Conservation (phyloP, 2,888 invertebrate genomes). For the Drosophila vallismaia region DNA sequence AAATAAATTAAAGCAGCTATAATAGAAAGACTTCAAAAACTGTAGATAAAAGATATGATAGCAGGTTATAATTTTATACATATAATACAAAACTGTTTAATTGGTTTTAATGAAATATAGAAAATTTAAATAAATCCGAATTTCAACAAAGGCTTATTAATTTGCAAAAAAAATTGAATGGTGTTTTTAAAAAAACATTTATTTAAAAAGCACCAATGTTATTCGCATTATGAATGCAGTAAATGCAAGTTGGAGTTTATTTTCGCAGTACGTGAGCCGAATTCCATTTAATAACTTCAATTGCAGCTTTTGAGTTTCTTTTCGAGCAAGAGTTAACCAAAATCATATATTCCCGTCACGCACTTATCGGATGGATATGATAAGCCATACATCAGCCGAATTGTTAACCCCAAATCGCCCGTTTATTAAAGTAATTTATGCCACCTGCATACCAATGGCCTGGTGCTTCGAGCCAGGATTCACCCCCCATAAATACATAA, state of each 20-base stretch:
- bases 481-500: conserved; percentile 33
- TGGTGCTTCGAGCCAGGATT: background rate
- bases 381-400: conserved; percentile 36
- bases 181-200: background rate
- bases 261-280: background rate
- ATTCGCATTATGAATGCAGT: background rate
- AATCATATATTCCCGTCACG: conserved; percentile 17
- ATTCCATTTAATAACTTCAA: background rate
- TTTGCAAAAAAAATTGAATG: background rate
- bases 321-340: background rate
- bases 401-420: conserved; percentile 46
- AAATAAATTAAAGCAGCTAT: no score
- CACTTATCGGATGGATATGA: conserved; percentile 22
- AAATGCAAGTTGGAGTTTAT: background rate
- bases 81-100: no score
- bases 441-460: conserved; percentile 39
- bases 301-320: conserved; percentile 1
- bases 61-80: no score
- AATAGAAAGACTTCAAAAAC: no score
- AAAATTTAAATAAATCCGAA: no score
- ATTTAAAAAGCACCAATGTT: background rate
- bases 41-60: no score
- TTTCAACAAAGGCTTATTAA: no score
- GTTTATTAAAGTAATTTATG: conserved; percentile 42
- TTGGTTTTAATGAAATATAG: no score